Conservation (phyloP, 1,140 invertebrate genomes). For the Sesamia nonagrioides region DNA sequence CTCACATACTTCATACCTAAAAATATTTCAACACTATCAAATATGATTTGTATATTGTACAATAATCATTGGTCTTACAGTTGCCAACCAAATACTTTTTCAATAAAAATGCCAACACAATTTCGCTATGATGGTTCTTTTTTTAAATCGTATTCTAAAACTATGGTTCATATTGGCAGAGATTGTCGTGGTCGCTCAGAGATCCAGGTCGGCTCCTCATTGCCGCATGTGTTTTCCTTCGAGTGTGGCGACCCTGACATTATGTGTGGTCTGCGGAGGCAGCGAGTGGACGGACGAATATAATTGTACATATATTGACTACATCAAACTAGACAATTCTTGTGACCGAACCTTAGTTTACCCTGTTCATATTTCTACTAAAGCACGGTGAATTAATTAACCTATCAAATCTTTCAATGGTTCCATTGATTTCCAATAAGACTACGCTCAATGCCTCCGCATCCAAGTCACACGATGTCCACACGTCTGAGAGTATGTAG, state of each 20-base stretch:
- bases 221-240: constrained; percentile 18
- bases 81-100: constrained; percentile 41
- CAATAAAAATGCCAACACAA: constrained; percentile 28
- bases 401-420: not conserved
- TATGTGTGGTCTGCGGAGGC: constrained; percentile 14
- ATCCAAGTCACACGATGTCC: constrained; percentile 17
- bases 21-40: constrained; percentile 49
- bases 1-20: constrained; percentile 47
- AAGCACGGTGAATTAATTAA: not conserved
- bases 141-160: constrained; percentile 14
- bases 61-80: constrained; percentile 45
- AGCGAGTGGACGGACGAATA: constrained; percentile 36
- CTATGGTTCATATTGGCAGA: constrained; percentile 35
- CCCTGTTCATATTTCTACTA: not conserved
- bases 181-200: constrained; percentile 43
- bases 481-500: constrained; percentile 18
- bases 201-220: constrained; percentile 28
- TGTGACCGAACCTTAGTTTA: not conserved
- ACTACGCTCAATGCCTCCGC: constrained; percentile 13
- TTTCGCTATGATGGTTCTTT: not conserved
- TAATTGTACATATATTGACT: not conserved
- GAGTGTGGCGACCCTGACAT: constrained; percentile 35
- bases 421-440: not conserved
- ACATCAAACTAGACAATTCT: not conserved
- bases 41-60: constrained; percentile 49